A percentile compares a stretch with the other conserved stretches of the same genome.
Evolutionary conservation across 2,113 vertebrate genomes (phyloP).

Genomic region (Micronycteris hirsuta): DNA sequence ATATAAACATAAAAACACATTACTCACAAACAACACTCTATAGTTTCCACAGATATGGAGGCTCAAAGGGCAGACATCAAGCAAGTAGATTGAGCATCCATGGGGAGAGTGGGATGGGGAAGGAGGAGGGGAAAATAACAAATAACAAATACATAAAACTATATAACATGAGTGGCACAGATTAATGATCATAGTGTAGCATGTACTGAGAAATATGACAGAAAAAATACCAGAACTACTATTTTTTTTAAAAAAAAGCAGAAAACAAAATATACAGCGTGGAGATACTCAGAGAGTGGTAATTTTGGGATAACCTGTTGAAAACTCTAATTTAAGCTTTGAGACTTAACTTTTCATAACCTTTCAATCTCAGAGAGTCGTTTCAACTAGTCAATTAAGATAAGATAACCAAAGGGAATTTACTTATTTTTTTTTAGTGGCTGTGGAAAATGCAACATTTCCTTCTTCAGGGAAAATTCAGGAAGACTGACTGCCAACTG

Average conservation of each 20-base stretch:
- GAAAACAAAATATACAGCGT: background rate
- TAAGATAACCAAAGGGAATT: background rate
- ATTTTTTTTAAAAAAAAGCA: background rate
- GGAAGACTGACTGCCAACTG: background rate
- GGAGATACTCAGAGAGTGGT: background rate
- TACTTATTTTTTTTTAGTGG: background rate
- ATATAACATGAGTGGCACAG: no score
- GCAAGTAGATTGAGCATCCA: background rate
- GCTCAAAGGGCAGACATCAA: background rate
- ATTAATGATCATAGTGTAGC: background rate
- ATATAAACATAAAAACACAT: background rate
- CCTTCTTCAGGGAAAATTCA: background rate
- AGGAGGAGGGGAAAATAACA: background rate
- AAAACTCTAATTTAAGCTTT: background rate
- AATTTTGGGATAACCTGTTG: background rate
- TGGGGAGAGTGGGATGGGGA: background rate
- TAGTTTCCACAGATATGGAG: background rate
- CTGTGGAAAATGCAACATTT: background rate
- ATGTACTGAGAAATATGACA: background rate
- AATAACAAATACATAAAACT: background rate
- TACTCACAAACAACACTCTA: background rate
- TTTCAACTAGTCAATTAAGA: background rate
- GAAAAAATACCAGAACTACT: background rate
- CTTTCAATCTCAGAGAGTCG: background rate
- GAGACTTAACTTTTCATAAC: background rate